Evolutionary conservation across 92 coral and sea anemone genomes (phyloP), one percentile per base, ranked within the genome.

Genomic region (Epizoanthus rinbou): DNA sequence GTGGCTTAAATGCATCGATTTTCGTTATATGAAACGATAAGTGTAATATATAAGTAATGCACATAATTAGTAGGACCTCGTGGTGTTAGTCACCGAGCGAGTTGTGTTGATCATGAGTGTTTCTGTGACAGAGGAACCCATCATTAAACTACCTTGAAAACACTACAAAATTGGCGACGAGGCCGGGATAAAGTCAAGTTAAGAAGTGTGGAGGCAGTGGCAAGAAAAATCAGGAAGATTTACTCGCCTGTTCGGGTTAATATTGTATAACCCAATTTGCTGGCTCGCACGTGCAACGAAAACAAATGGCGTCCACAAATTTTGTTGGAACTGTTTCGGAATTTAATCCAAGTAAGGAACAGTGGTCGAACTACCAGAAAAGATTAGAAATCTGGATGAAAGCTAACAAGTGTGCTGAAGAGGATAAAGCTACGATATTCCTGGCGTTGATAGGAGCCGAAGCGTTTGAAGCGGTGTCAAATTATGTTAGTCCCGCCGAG

Each of bases 351-450:
- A 57, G n/a, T 73, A 73, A 73, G 79, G 4, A 73, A 41, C 79
- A 73, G 79, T 73, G 79, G 79, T 11, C 56, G 41, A 76, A 57
- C 82, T 76, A 76, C 67, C 82, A 76, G 67, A 76, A 76, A 57
- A 52, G 82, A 57, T 57, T 73, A 47, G 79, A 73, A 73, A 73
- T 73, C 52, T 73, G 79, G 79, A 73, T 28, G 58, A 28, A 73
- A 73, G 79, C 60, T 35, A 73, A 37, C 79, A 73, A 73, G 58
- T 73, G 79, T 47, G 59, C 5, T 73, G 79, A 73, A 47, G 58
- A 73, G 58, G 79, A 73, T 47, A 35, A 73, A 73, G 79, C 25
- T 0, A 35, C 79, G 13, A 73, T 73, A 73, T 73, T 73, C 58
- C 58, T 41, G 58, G 79, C 58, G 45, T 70, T 70, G 31, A 70